Evolutionary conservation across 1,140 invertebrate species (phyloP).

Genomic region (Pemphigus obesinymphae): DNA sequence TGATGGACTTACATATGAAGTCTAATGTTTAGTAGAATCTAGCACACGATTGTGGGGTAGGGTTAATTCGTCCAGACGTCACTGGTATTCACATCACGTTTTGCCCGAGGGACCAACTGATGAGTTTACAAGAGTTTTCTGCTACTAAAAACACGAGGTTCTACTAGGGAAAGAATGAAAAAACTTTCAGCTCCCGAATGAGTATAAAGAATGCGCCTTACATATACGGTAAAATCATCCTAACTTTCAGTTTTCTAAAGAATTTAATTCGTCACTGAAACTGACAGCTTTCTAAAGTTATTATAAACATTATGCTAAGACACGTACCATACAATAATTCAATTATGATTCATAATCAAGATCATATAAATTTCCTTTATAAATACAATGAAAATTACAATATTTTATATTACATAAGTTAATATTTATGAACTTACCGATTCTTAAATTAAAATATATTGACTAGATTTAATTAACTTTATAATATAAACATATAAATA

Average conservation of each 20-base stretch:
- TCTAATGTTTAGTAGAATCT: conserved; percentile 6
- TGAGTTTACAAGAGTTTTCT: conserved; percentile 41
- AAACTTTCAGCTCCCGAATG: neutral
- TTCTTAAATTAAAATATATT: too few species aligned
- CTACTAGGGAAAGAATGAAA: neutral
- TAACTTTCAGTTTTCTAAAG: neutral
- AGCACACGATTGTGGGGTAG: neutral
- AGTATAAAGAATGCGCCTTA: neutral
- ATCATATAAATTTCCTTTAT: neutral
- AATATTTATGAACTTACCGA: too few species aligned
- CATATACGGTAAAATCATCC: neutral
- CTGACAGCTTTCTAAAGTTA: conserved; percentile 11
- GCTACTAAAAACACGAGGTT: conserved; percentile 19
- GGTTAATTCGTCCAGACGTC: conserved; percentile 28
- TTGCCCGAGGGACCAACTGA: conserved; percentile 25
- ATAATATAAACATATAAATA: too few species aligned
- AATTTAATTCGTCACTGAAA: conserved; percentile 9
- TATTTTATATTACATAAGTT: too few species aligned
- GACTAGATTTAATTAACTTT: too few species aligned
- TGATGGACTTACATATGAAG: neutral
- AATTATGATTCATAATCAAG: neutral
- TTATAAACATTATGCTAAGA: neutral
- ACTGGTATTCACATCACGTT: conserved; percentile 34
- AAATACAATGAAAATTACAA: neutral
- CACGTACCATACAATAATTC: neutral